These are phyloP conservation scores for Ephestia elutella DNA, from an alignment of 1,140 invertebrate species.

Conservation along the genomic window DNA sequence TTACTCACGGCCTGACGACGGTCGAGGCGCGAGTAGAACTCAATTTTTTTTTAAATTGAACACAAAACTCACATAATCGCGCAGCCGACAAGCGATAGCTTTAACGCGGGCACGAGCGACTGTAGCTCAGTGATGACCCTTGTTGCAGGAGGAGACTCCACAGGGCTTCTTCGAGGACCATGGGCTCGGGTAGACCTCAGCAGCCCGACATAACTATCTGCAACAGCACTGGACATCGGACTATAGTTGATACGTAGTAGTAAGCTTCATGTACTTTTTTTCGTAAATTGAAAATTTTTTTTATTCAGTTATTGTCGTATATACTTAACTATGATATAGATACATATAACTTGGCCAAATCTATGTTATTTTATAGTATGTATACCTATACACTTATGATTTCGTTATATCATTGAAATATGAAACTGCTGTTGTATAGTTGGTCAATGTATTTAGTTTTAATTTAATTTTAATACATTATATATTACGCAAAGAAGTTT, in stretches of 20 bases:
- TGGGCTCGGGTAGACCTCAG: constrained; percentile 87
- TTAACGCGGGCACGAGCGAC: constrained; percentile 67
- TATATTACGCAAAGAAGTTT: neutral
- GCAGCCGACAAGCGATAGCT: constrained; percentile 62
- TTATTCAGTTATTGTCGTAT: neutral
- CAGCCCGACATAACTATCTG: constrained; percentile 12
- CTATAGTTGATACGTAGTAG: neutral
- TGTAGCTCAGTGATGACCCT: constrained; percentile 72
- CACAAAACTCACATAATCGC: neutral
- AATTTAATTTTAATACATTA: neutral
- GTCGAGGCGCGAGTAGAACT: too few relatives aligned
- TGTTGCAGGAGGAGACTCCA: constrained; percentile 97
- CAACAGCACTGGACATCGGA: neutral
- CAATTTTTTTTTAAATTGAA: too few relatives aligned
- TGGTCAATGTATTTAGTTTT: neutral
- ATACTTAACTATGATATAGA: too few relatives aligned
- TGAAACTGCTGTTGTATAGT: neutral
- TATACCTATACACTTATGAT: too few relatives aligned
- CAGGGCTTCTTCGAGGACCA: constrained; percentile 99
- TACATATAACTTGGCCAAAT: too few relatives aligned
- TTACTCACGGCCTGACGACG: too few relatives aligned
- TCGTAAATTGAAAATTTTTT: neutral
- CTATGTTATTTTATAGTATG: too few relatives aligned
- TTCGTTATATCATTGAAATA: neutral
- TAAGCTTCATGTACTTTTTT: neutral